These are phyloP conservation scores for Ichneumoninae sp. DNA, from an alignment of 2,888 invertebrate species.

Conservation along the genomic window DNA sequence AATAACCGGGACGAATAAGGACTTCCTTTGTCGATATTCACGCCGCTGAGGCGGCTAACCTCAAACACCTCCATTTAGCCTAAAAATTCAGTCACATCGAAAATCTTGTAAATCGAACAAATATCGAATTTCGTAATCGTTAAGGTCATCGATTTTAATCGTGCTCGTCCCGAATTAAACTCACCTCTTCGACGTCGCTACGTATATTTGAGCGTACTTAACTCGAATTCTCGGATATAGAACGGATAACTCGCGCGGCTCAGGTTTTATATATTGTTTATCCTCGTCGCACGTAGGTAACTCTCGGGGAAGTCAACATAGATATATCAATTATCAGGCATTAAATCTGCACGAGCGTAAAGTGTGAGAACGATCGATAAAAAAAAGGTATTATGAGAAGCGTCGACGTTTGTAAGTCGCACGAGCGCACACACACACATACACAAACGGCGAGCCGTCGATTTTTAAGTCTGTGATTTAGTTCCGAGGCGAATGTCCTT, in stretches of 20 bases:
- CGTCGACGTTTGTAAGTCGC: not conserved
- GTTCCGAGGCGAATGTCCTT: slow-evolving; percentile 1
- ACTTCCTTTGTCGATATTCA: not conserved
- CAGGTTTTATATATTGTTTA: not conserved
- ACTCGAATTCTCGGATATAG: not conserved
- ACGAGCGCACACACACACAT: not conserved
- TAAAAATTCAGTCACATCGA: not conserved
- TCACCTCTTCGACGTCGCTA: not conserved
- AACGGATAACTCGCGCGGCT: not conserved
- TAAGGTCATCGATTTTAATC: not conserved
- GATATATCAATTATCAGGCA: not conserved
- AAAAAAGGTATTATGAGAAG: not conserved
- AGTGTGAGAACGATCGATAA: slow-evolving; percentile 1
- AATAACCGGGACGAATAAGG: not conserved
- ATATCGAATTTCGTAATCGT: not conserved
- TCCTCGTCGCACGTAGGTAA: not conserved
- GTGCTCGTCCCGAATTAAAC: not conserved
- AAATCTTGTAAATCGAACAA: not conserved
- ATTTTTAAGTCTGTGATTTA: slow-evolving; percentile 2
- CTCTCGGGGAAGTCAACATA: not conserved
- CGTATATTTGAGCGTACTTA: not conserved
- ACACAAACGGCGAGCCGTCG: not conserved
- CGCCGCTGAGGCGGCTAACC: not conserved
- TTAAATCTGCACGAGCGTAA: not conserved
- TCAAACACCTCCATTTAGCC: not conserved